A percentile compares a stretch with the other conserved stretches of the same genome.
Evolutionary conservation across 2,797 vertebrate genomes (phyloP).

Genomic region (Cryptoprocta ferox): DNA sequence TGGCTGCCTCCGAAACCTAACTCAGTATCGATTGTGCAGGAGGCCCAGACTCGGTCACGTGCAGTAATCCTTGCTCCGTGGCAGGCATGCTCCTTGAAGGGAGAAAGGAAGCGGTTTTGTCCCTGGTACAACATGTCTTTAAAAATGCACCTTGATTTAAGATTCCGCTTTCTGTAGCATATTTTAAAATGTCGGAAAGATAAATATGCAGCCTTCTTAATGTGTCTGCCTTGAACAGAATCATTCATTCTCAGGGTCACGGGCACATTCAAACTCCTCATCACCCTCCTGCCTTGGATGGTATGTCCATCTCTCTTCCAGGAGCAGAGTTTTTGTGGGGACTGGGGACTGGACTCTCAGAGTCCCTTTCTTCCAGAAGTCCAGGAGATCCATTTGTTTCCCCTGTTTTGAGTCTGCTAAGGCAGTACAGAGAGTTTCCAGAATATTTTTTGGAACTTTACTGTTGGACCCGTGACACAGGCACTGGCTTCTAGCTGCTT

Average conservation of each 20-base stretch:
- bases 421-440: background rate
- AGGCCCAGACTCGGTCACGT: conserved; percentile 66
- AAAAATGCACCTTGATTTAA: conserved; percentile 80
- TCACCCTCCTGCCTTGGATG: background rate
- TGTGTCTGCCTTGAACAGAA: conserved; percentile 62
- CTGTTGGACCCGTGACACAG: background rate
- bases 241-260: conserved; percentile 62
- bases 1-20: conserved; percentile 76
- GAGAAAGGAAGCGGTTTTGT: conserved; percentile 78
- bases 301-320: background rate
- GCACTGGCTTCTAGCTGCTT: conserved; percentile 14
- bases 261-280: accelerated
- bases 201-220: conserved; percentile 74
- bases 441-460: background rate
- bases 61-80: conserved; percentile 64
- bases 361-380: background rate
- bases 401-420: background rate
- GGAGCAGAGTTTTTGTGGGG: background rate
- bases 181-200: conserved; percentile 71
- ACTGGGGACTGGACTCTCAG: background rate
- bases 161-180: conserved; percentile 51
- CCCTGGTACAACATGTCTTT: conserved; percentile 71
- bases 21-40: conserved; percentile 77
- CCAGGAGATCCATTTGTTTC: background rate
- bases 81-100: conserved; percentile 75